phyloP scores from a whole-genome alignment of 2,113 vertebrate genomes.

The Thryonomys swinderianus region DNA sequence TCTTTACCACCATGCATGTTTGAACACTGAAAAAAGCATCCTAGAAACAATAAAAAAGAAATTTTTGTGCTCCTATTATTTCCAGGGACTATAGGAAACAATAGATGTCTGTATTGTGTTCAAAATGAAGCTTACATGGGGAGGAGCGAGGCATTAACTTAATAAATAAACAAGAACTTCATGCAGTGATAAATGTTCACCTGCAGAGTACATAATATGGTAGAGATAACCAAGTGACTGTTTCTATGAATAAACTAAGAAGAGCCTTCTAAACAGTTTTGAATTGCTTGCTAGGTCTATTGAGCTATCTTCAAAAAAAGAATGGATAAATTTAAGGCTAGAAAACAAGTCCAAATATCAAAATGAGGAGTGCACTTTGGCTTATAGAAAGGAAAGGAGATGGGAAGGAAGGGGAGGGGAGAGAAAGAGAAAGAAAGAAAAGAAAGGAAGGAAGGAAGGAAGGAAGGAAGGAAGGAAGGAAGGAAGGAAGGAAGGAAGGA shows the following conservation, averaged over 20 bases:
- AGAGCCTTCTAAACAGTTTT: background rate
- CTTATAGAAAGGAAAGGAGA: too few relatives aligned
- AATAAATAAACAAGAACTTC: background rate
- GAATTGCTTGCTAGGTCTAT: background rate
- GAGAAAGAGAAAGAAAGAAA: too few relatives aligned
- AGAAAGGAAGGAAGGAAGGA: background rate
- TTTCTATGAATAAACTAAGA: background rate
- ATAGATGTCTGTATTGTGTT: background rate
- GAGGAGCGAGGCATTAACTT: background rate
- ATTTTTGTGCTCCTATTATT: background rate
- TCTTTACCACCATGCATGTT: background rate
- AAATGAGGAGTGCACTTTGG: background rate
- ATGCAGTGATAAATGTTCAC: background rate
- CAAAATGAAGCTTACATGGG: background rate
- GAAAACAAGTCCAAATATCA: background rate
- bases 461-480: background rate
- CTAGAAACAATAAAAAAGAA: background rate
- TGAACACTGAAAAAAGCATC: background rate
- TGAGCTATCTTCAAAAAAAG: constrained; percentile 12
- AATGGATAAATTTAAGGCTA: background rate
- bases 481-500: background rate
- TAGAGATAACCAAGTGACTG: background rate
- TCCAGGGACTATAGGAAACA: background rate
- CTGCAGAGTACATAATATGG: background rate
- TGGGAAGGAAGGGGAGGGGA: too few relatives aligned